phyloP scores from a whole-genome alignment of 2,797 vertebrate genomes.

The Toxotes lorentzi region DNA sequence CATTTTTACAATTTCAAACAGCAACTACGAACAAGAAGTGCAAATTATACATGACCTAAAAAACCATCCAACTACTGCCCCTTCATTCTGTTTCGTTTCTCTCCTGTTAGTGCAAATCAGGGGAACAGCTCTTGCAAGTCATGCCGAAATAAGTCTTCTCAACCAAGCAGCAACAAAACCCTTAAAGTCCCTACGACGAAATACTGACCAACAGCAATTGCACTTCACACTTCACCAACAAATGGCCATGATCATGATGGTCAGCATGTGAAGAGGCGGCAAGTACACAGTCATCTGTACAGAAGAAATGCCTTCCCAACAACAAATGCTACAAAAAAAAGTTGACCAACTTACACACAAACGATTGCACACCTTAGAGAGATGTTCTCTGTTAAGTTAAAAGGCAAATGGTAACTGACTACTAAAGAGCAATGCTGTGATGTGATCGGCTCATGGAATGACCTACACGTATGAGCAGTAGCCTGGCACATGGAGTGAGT shows the following conservation, averaged over 20 bases:
- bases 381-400: slow-evolving; percentile 53
- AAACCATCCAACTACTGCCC: slow-evolving; percentile 56
- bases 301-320: slow-evolving; percentile 47
- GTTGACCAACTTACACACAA: slow-evolving; percentile 40
- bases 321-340: slow-evolving; percentile 53
- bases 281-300: slow-evolving; percentile 40
- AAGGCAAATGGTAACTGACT: slow-evolving; percentile 75
- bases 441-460: slow-evolving; percentile 32
- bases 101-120: slow-evolving; percentile 81
- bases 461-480: slow-evolving; percentile 46
- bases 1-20: slow-evolving; percentile 52
- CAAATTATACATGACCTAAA: slow-evolving; percentile 73
- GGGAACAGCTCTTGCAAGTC: slow-evolving; percentile 65
- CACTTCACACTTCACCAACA: slow-evolving; percentile 81
- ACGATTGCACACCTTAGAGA: slow-evolving; percentile 61
- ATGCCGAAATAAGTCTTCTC: slow-evolving; percentile 59
- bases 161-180: slow-evolving; percentile 61
- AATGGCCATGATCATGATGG: slow-evolving; percentile 65
- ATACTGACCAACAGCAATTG: slow-evolving; percentile 80
- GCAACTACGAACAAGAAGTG: slow-evolving; percentile 69
- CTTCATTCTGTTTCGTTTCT: slow-evolving; percentile 45
- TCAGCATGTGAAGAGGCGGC: slow-evolving; percentile 36
- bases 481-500: slow-evolving; percentile 55
- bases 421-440: slow-evolving; percentile 45
- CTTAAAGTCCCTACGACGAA: slow-evolving; percentile 62